Conservation (phyloP, 2,113 vertebrate genomes). For the Cromileptes altivelis region DNA sequence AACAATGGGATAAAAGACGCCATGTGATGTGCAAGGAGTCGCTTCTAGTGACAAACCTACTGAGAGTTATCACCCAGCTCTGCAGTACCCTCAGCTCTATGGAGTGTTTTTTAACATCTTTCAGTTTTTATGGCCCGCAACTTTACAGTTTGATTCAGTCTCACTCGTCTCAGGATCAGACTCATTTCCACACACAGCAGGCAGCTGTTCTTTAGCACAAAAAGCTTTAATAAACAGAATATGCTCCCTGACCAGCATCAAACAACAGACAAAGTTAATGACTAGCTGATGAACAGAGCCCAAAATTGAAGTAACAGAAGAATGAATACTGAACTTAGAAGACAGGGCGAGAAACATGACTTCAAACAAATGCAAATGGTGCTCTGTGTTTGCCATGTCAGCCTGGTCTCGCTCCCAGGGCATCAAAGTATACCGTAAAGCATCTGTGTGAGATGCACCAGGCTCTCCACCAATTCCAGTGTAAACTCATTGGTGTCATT, state of each 20-base stretch:
- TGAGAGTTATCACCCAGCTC: not conserved
- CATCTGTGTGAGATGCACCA: no score
- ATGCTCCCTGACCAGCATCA: not conserved
- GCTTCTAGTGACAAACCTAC: not conserved
- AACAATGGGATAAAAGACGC: not conserved
- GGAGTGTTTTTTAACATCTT: not conserved
- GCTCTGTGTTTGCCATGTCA: no score
- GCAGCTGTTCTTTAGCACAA: not conserved
- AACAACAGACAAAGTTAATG: not conserved
- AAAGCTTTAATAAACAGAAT: not conserved
- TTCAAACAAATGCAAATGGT: no score
- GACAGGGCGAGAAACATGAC: not conserved
- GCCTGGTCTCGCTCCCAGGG: no score
- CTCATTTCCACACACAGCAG: not conserved
- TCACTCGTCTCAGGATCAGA: not conserved
- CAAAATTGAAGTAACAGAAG: not conserved
- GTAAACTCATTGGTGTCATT: no score
- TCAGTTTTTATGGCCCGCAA: not conserved
- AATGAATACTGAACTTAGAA: not conserved
- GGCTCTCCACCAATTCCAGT: no score
- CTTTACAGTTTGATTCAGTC: not conserved
- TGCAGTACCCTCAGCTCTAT: not conserved
- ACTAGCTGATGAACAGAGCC: not conserved
- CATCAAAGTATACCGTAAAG: no score
- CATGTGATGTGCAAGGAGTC: not conserved